phyloP scores from a whole-genome alignment of 2,113 vertebrate species.

The Corynorhinus townsendii region DNA sequence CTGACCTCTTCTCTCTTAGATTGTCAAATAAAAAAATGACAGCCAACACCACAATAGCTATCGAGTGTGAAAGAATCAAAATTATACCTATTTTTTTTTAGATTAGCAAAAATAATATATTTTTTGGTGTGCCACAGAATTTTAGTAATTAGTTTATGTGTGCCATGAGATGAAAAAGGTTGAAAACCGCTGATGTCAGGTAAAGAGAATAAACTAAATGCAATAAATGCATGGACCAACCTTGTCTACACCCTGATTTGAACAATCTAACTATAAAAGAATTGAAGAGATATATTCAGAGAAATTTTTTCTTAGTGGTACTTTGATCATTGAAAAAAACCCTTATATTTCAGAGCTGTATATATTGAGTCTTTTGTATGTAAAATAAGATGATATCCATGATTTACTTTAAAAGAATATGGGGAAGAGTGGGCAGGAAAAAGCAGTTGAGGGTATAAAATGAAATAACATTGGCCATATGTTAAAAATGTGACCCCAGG shows the following conservation, averaged over 20 bases:
- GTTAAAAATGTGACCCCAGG: background rate
- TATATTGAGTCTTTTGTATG: background rate
- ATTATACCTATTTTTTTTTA: background rate
- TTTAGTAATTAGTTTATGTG: background rate
- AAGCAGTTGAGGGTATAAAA: background rate
- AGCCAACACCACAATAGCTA: background rate
- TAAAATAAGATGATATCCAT: background rate
- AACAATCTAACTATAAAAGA: background rate
- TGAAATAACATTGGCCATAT: background rate
- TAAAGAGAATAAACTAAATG: background rate
- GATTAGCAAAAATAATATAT: background rate
- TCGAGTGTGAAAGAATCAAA: background rate
- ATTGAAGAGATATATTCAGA: background rate
- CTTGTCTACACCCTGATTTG: background rate
- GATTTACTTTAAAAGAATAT: constrained; percentile 7
- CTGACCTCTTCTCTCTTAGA: background rate
- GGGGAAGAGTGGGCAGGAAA: background rate
- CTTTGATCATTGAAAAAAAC: background rate
- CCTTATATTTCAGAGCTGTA: background rate
- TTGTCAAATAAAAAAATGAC: background rate
- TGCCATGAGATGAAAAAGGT: background rate
- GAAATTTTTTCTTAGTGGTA: background rate
- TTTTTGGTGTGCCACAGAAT: background rate
- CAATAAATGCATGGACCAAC: background rate
- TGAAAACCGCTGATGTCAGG: background rate